Conservation (phyloP, 1,140 invertebrate species). For the Nomia melanderi region DNA sequence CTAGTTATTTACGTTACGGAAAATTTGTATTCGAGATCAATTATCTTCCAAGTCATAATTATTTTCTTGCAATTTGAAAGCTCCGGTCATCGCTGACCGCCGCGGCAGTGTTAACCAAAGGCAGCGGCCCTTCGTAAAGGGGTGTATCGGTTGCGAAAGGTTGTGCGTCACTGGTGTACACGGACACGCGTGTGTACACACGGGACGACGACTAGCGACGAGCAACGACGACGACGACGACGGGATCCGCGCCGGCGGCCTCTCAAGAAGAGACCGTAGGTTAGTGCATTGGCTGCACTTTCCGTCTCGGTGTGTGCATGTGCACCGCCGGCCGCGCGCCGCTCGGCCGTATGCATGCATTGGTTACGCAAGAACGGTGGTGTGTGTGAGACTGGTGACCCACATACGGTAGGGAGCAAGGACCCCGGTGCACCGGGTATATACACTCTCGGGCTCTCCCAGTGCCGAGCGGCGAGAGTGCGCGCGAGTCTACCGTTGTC, state of each 20-base stretch:
- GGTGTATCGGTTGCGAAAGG: too few relatives aligned
- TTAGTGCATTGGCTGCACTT: slow-evolving; percentile 68
- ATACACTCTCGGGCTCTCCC: slow-evolving; percentile 25
- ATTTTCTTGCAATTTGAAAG: too few relatives aligned
- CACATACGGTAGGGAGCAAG: slow-evolving; percentile 80
- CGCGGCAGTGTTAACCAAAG: too few relatives aligned
- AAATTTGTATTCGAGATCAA: too few relatives aligned
- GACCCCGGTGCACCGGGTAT: slow-evolving; percentile 75
- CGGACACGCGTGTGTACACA: neutral
- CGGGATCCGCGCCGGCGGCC: slow-evolving; percentile 53
- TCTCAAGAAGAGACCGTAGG: slow-evolving; percentile 65
- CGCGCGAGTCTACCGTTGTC: too few relatives aligned
- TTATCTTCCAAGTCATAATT: too few relatives aligned
- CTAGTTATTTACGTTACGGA: too few relatives aligned
- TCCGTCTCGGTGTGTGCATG: slow-evolving; percentile 58
- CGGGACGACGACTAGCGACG: too few relatives aligned
- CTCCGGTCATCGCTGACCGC: too few relatives aligned
- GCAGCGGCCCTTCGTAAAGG: too few relatives aligned
- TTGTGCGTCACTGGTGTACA: too few relatives aligned
- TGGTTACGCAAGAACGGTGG: slow-evolving; percentile 80
- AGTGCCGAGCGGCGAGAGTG: slow-evolving; percentile 10
- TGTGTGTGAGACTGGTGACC: slow-evolving; percentile 82
- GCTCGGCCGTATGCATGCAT: slow-evolving; percentile 76
- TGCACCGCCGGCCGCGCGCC: slow-evolving; percentile 52
- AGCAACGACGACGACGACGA: too few relatives aligned